Evolutionary conservation across 2,888 invertebrate species (phyloP), one percentile per base, ranked within the genome.

Genomic region (Melinaea menophilus): DNA sequence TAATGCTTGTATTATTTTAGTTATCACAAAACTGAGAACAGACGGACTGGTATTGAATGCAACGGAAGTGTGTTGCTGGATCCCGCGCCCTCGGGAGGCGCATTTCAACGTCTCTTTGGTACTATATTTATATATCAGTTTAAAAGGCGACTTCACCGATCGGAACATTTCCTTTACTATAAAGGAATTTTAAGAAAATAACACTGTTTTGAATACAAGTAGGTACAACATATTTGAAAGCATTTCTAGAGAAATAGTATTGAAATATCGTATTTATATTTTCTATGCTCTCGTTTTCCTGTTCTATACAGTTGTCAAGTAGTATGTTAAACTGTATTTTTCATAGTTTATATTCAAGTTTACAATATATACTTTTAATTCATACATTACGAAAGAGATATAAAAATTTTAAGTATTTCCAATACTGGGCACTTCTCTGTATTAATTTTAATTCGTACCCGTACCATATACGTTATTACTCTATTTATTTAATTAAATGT

Each of bases 121-220:
- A 64, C 74, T 75, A 79, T 81, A 81, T 82, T 85, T 84, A 80
- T 87, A 51, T 22, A 88, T 89, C 86, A 81, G 82, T 85, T 77
- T 82, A 80, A 81, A 78, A 81, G 77, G 73, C 78, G 79, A 84
- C 80, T 85, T 79, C 85, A 78, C 79, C 78, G 84, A 84, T 84
- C 82, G 75, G 72, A 77, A 74, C 77, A 71, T 78, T 83, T 85
- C 79, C 81, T 83, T 78, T 77, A 71, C 72, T 69, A 78, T 81
- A 82, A 83, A 85, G 77, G 79, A 81, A 82, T 85, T 86, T 73
- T 72, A 70, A 74, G 76, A 79, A 80, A 69, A 79, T 80, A 80
- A 80, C 76, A 72, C 71, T 66, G 73, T 74, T 85, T 80, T 84
- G 79, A 80, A 81, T 84, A 76, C 55, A 65, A 65, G 58, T 62